phyloP scores from a whole-genome alignment of 2,113 vertebrate species.

The Vidua chalybeata region DNA sequence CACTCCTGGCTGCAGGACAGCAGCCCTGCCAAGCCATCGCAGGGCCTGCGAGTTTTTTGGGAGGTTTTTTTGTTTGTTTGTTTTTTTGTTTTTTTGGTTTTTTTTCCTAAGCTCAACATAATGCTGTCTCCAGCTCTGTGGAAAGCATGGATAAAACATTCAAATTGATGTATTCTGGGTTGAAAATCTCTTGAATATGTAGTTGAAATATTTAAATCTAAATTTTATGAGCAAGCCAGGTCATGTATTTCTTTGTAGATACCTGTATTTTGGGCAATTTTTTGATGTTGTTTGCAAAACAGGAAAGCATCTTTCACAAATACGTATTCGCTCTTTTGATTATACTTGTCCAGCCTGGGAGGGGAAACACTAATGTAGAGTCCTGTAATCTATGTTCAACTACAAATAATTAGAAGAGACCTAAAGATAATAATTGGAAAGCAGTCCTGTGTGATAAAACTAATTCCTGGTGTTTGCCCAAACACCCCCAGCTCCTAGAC shows the following conservation, averaged over 20 bases:
- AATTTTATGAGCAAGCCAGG: background rate
- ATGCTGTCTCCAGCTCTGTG: background rate
- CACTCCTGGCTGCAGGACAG: background rate
- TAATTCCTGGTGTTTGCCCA: background rate
- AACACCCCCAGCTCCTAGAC: background rate
- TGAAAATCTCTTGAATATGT: background rate
- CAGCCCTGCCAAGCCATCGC: background rate
- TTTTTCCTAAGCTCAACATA: background rate
- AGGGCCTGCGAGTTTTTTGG: background rate
- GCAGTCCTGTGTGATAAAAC: background rate
- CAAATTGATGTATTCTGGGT: accelerated
- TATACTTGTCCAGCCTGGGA: background rate
- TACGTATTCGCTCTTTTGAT: background rate
- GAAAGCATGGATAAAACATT: background rate
- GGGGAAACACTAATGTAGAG: background rate
- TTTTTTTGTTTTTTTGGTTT: background rate
- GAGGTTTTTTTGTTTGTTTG: too few relatives aligned
- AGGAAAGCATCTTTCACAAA: background rate
- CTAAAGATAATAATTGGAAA: background rate
- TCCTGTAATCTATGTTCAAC: background rate
- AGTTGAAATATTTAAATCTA: background rate
- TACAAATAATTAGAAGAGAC: background rate
- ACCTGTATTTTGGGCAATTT: background rate
- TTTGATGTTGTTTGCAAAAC: background rate
- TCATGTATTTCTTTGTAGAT: background rate